Conservation (phyloP, 2,113 vertebrate species). For the Misgurnus anguillicaudatus region DNA sequence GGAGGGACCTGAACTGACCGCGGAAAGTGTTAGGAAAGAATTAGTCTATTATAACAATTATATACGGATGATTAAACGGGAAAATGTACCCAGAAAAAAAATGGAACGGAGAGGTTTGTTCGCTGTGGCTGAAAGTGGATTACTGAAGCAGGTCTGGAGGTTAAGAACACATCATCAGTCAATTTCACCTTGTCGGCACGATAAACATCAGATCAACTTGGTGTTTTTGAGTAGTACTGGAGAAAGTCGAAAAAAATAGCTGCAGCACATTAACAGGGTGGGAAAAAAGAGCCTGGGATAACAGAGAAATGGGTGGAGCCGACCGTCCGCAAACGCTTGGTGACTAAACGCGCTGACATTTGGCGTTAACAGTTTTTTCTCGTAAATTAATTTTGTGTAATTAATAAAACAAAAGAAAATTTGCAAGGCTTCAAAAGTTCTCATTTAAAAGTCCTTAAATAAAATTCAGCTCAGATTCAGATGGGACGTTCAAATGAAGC, state of each 20-base stretch:
- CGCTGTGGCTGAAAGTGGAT: conserved; percentile 59
- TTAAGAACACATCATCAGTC: conserved; percentile 74
- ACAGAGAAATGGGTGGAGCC: background rate
- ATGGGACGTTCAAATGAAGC: conserved; percentile 18
- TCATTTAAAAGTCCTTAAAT: background rate
- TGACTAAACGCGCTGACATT: background rate
- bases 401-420: background rate
- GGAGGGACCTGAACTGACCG: conserved; percentile 21
- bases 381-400: background rate
- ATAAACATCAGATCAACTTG: conserved; percentile 51
- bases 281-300: conserved; percentile 14
- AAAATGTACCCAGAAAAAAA: conserved; percentile 29
- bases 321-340: background rate
- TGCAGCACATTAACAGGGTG: background rate
- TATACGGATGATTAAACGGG: conserved; percentile 37
- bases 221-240: conserved; percentile 4
- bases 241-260: background rate
- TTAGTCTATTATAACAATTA: conserved; percentile 47
- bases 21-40: conserved; percentile 33
- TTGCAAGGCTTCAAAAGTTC: background rate
- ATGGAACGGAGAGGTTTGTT: conserved; percentile 33
- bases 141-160: conserved; percentile 66
- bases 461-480: background rate
- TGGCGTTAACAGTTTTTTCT: background rate
- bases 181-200: conserved; percentile 59